Evolutionary conservation across 2,113 vertebrate species (phyloP), one percentile per base, ranked within the genome.

Genomic region (Ptilonorhynchus violaceus): DNA sequence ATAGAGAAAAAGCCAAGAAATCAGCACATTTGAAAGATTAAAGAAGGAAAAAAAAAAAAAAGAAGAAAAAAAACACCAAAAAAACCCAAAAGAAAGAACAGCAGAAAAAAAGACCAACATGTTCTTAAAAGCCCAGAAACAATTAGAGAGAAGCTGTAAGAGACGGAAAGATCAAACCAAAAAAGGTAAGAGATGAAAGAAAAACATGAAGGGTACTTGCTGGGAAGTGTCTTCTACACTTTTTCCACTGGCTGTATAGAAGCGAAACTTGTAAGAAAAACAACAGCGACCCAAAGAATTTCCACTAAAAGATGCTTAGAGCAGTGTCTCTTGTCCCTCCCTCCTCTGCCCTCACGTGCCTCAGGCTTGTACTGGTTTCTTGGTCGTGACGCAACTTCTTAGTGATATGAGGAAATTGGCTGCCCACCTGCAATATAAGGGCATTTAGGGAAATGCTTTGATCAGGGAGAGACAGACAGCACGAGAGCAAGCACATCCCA

Each of bases 221-320:
- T 98, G 97, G 97, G 98, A 98, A 98, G 96, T 97, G 93, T 74
- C 97, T 97, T 98, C 97, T 97, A 94, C 95, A 97, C 82, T 97
- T 97, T 98, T 98, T 98, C 98, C 98, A 96, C 89, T 96, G 86
- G 79, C 94, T 96, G 10, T 58, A 39, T 87, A 94, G 97, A 97
- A 98, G 94, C 72, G 87, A 98, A 98, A 98, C 95, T 6, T 53
- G 92, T 66, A 75, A 97, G 92, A 97, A 97, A 97, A 97, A 97
- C 96, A 97, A 96, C 93, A 95, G 85, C 89, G 37, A 92, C 85
- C 85, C 74, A 82, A 88, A 97, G 88, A 96, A 77, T 97, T 97
- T 97, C 97, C 97, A 97, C 92, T 94, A 83, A 94, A 95, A 94
- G 94, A 88, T 94, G 96, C 92, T 96, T 94, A 97, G 95, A 97